Percentiles rank a stretch among this genome's conserved stretches.
phyloP scores from a whole-genome alignment of 2,797 vertebrate species.

The Ctenochaetus hawaiiensis region DNA sequence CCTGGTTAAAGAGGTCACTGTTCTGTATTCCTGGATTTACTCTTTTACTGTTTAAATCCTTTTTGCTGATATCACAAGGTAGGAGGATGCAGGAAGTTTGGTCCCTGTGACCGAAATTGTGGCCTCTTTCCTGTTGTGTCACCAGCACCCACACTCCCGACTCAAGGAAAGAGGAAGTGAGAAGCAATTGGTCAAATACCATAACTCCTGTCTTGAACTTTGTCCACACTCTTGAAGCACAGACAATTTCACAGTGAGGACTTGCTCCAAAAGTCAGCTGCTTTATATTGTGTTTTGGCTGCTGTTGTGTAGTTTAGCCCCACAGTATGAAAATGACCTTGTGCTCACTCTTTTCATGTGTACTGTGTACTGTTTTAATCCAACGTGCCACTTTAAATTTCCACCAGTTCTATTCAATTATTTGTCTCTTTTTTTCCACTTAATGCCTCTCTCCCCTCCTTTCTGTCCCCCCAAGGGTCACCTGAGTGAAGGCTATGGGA shows the following conservation, averaged over 20 bases:
- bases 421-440: constrained; percentile 8
- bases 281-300: constrained; percentile 1
- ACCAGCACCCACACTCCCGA: constrained; percentile 33
- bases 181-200: constrained; percentile 44
- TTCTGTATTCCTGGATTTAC: constrained; percentile 16
- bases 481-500: constrained; percentile 97
- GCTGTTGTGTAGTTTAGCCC: background rate
- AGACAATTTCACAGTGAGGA: constrained; percentile 5
- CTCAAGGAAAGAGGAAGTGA: constrained; percentile 65
- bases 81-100: constrained; percentile 63
- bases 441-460: constrained; percentile 6
- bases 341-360: constrained; percentile 5
- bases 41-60: constrained; percentile 7
- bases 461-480: constrained; percentile 87
- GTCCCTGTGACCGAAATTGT: constrained; percentile 50
- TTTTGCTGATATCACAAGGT: constrained; percentile 64
- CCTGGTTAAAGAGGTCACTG: constrained; percentile 23
- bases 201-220: constrained; percentile 28
- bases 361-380: constrained; percentile 9
- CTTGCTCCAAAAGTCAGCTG: background rate
- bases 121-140: constrained; percentile 72
- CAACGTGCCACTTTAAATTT: constrained; percentile 10
- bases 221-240: constrained; percentile 1
- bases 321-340: background rate
- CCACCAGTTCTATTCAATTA: constrained; percentile 4